Evolutionary conservation across 1,140 invertebrate genomes (phyloP), one percentile per base, ranked within the genome.

Genomic region (Caligus rogercresseyi): DNA sequence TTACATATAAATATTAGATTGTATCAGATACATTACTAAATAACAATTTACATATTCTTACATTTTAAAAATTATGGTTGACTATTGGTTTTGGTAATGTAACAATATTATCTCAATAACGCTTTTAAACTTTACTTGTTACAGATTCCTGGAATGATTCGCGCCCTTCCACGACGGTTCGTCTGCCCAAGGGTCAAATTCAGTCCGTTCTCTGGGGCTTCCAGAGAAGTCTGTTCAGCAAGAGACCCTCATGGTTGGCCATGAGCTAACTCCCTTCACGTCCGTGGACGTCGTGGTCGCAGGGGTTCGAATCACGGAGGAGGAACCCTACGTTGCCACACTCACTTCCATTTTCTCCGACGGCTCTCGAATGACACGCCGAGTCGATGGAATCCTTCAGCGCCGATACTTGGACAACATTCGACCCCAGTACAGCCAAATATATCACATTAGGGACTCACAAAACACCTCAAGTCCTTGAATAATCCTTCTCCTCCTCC

Each of bases 111-210:
- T n/a, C n/a, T n/a, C n/a, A n/a, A n/a, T n/a, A n/a, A n/a, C n/a
- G n/a, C n/a, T n/a, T n/a, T n/a, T n/a, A n/a, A n/a, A n/a, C n/a
- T n/a, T n/a, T n/a, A n/a, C n/a, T n/a, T 2, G 19, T 56, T 56
- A 14, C 57, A 60, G 57, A 43, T 60, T 43, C 57, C 57, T 26
- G 57, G 57, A 13, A 60, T 60, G 57, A 60, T 60, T n/a, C 57
- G 57, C 2, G 57, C 57, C 24, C 16, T 60, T 25, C 57, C 57
- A 25, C 57, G 18, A 26, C 18, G 1, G 26, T 60, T 18, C 24
- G 26, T 16, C 26, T 60, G 14, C 24, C 24, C 24, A 60, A 60
- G 15, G 57, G 57, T 18, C 57, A 60, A 60, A 43, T 60, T n/a
- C 57, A 60, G 15, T 60, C 57, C 24, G 26, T 60, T 25, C 57